Evolutionary conservation across 1,140 invertebrate genomes (phyloP).

Genomic region (Trinorchestia longiramus): DNA sequence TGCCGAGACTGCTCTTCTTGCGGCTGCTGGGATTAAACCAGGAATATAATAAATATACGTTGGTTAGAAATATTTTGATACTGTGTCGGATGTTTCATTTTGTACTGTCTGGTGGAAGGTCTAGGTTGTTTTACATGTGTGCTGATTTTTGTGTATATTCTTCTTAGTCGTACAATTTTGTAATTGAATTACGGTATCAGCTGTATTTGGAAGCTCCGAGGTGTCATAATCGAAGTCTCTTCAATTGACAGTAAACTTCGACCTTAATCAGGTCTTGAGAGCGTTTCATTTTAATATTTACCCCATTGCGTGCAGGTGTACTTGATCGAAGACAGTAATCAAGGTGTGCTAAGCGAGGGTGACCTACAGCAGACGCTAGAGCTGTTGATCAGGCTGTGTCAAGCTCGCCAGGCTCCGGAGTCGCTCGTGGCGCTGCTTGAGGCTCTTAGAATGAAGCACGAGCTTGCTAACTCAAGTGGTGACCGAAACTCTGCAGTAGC

Average conservation of each 20-base stretch:
- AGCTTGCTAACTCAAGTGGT: slow-evolving; percentile 45
- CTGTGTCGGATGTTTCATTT: too few species aligned
- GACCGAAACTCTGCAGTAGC: slow-evolving; percentile 53
- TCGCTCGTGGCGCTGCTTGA: slow-evolving; percentile 67
- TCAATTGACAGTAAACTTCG: background rate
- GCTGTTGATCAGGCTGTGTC: slow-evolving; percentile 61
- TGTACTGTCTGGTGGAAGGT: background rate
- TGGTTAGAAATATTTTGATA: too few species aligned
- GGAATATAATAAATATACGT: too few species aligned
- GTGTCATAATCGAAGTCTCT: too few species aligned
- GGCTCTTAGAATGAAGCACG: slow-evolving; percentile 66
- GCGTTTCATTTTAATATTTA: background rate
- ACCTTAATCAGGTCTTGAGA: background rate
- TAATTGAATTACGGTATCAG: too few species aligned
- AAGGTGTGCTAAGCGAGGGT: slow-evolving; percentile 77
- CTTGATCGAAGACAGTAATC: slow-evolving; percentile 86
- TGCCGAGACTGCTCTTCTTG: too few species aligned
- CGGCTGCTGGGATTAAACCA: too few species aligned
- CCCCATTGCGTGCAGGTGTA: slow-evolving; percentile 73
- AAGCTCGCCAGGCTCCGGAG: slow-evolving; percentile 65
- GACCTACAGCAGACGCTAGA: slow-evolving; percentile 85
- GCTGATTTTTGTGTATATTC: background rate
- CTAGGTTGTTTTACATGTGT: background rate
- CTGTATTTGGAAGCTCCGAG: too few species aligned
- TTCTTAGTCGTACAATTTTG: background rate